Conservation (phyloP, 2,888 invertebrate species). For the Pammene fasciana region DNA sequence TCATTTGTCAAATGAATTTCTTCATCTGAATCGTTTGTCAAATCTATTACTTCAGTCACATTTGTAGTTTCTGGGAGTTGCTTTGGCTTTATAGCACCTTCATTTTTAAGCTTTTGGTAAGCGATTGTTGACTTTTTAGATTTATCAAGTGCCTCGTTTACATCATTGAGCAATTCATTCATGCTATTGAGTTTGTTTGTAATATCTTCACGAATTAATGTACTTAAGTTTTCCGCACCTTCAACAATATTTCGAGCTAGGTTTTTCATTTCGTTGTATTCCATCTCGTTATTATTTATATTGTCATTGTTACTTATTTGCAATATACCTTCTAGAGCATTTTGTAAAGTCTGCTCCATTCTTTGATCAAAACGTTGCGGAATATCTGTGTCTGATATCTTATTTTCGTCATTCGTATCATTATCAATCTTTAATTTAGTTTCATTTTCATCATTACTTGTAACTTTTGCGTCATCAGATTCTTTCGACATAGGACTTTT, state of each 20-base stretch:
- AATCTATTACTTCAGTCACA: slow-evolving; percentile 35
- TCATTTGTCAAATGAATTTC: neutral
- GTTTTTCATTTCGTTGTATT: slow-evolving; percentile 73
- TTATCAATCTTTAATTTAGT: neutral
- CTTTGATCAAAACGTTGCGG: slow-evolving; percentile 57
- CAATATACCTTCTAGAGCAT: slow-evolving; percentile 63
- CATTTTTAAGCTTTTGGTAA: slow-evolving; percentile 69
- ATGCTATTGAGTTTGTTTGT: slow-evolving; percentile 78
- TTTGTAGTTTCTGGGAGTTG: slow-evolving; percentile 37
- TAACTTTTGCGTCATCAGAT: neutral
- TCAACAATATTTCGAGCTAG: slow-evolving; percentile 72
- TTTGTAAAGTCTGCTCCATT: slow-evolving; percentile 66
- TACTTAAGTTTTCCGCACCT: slow-evolving; percentile 74
- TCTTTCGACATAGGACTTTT: slow-evolving; percentile 29
- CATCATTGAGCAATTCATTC: slow-evolving; percentile 76
- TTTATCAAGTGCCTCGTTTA: slow-evolving; percentile 73
- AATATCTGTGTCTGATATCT: slow-evolving; percentile 35
- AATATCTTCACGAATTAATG: slow-evolving; percentile 76
- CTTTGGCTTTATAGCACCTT: slow-evolving; percentile 52
- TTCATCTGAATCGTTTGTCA: slow-evolving; percentile 42
- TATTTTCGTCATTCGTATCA: slow-evolving; percentile 1
- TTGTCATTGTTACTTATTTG: slow-evolving; percentile 59
- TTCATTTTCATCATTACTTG: neutral
- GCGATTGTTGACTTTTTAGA: slow-evolving; percentile 70
- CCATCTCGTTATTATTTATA: slow-evolving; percentile 63